A percentile compares a stretch with the other conserved stretches of the same genome.
Evolutionary conservation across 2,797 vertebrate genomes (phyloP).

Genomic region (Peromyscus eremicus): DNA sequence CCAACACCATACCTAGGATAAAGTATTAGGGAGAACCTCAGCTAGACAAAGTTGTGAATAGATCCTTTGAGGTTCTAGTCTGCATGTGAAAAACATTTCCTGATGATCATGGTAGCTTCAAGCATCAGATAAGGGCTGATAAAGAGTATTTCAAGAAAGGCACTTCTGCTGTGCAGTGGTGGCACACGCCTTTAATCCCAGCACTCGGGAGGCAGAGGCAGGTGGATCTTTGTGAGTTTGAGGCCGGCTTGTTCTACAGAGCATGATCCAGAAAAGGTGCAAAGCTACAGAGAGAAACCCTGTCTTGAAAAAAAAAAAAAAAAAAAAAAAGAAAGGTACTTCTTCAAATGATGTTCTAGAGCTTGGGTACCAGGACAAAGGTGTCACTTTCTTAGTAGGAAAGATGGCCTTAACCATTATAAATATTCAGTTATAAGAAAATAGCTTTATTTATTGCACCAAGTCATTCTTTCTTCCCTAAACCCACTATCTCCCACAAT

Average conservation of each 20-base stretch:
- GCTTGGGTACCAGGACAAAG: rapidly evolving
- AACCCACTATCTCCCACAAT: background rate
- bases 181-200: no score
- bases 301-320: no score
- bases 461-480: background rate
- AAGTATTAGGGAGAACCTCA: background rate
- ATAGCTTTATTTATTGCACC: background rate
- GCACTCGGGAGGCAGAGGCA: no score
- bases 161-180: no score
- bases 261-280: no score
- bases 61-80: background rate
- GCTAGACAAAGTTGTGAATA: background rate
- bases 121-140: background rate
- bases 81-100: background rate
- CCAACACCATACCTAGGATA: background rate
- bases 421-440: conserved; percentile 9
- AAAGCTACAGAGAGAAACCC: no score
- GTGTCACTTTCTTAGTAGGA: background rate
- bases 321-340: no score
- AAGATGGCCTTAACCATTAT: background rate
- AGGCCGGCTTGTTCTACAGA: no score
- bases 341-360: background rate
- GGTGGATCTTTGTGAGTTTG: no score
- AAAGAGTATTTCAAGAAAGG: background rate
- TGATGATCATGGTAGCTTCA: background rate